A percentile compares a stretch with the other conserved stretches of the same genome.
Evolutionary conservation across 2,113 vertebrate genomes (phyloP).

Genomic region (Mesoclemmys tuberculata): DNA sequence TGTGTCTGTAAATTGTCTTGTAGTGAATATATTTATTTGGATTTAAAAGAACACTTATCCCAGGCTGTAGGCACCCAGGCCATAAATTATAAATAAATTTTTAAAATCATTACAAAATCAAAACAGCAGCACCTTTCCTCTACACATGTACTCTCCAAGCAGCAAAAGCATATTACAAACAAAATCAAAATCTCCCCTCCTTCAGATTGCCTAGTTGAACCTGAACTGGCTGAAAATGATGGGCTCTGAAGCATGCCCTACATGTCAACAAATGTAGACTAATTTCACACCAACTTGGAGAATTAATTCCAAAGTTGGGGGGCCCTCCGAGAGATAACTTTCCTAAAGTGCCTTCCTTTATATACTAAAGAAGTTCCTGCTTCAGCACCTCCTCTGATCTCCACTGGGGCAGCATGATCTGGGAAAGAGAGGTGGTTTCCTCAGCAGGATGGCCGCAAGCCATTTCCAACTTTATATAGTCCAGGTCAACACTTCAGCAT

Average conservation of each 20-base stretch:
- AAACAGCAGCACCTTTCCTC: background rate
- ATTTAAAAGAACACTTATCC: background rate
- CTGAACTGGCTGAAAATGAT: background rate
- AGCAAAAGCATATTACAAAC: background rate
- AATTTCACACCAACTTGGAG: background rate
- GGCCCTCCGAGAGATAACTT: background rate
- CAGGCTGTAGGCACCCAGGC: background rate
- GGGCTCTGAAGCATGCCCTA: background rate
- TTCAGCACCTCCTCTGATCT: background rate
- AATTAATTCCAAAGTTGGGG: background rate
- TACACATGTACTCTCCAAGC: background rate
- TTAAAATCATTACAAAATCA: background rate
- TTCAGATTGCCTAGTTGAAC: background rate
- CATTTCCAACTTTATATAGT: too few species aligned
- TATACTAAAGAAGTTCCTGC: background rate
- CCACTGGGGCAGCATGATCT: too few species aligned
- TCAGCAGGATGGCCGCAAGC: too few species aligned
- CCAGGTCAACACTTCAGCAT: background rate
- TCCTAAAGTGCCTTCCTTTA: fast-evolving
- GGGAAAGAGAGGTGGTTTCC: too few species aligned
- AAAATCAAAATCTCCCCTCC: background rate
- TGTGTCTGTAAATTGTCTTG: background rate
- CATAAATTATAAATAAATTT: background rate
- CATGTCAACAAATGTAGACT: background rate
- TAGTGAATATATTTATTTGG: background rate